phyloP scores from a whole-genome alignment of 2,113 vertebrate species.

The Colossoma macropomum region DNA sequence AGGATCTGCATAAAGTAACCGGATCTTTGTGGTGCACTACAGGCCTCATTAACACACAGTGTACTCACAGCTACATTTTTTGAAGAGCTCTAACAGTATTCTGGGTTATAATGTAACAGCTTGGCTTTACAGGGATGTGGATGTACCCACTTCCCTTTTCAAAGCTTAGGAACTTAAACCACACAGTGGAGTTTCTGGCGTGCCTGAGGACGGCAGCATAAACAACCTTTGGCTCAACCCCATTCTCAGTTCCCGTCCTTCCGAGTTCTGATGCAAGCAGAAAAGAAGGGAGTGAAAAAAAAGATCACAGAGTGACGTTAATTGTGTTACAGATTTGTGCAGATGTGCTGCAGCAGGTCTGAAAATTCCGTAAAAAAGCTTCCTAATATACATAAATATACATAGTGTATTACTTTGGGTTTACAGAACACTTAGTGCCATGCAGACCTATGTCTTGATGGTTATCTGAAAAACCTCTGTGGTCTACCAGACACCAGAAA shows the following conservation, averaged over 20 bases:
- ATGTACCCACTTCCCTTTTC: slow-evolving; percentile 45
- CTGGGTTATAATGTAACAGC: background rate
- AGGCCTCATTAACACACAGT: background rate
- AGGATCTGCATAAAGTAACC: background rate
- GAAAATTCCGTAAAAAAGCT: background rate
- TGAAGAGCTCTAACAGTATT: background rate
- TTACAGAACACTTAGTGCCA: background rate
- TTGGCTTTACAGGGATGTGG: slow-evolving; percentile 17
- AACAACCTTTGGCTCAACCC: slow-evolving; percentile 18
- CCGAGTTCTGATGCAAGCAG: slow-evolving; percentile 25
- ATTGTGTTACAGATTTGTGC: background rate
- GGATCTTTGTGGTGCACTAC: background rate
- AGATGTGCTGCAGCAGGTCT: background rate
- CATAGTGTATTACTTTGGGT: background rate
- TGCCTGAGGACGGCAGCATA: slow-evolving; percentile 5
- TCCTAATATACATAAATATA: background rate
- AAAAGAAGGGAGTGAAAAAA: background rate
- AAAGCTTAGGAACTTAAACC: slow-evolving; percentile 15
- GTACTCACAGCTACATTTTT: background rate
- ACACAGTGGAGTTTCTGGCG: slow-evolving; percentile 37
- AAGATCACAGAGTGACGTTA: background rate
- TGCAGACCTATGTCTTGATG: background rate
- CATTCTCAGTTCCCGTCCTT: slow-evolving; percentile 56
- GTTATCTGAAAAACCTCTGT: background rate
- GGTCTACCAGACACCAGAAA: background rate